phyloP scores from a whole-genome alignment of 2,888 invertebrate genomes.

The Drosophila emarginata region DNA sequence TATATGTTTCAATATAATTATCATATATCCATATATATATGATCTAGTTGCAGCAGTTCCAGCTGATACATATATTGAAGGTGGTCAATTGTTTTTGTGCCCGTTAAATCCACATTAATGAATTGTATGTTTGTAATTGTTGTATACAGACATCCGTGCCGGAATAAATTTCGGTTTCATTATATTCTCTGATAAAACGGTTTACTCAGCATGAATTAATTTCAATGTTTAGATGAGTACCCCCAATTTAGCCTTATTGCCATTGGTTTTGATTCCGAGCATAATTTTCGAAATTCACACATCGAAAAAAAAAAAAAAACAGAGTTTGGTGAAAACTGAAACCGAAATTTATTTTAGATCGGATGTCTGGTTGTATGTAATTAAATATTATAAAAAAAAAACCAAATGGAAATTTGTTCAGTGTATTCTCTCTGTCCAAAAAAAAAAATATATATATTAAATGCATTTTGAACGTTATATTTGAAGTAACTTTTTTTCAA shows the following conservation, averaged over 20 bases:
- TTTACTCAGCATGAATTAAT: neutral
- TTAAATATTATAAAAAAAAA: constrained; percentile 2
- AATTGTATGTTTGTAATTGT: constrained; percentile 19
- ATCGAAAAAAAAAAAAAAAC: no score
- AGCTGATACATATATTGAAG: neutral
- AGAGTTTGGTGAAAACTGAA: no score
- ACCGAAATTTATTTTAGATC: neutral
- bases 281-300: no score
- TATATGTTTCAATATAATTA: neutral
- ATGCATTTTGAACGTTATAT: constrained; percentile 11
- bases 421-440: constrained; percentile 9
- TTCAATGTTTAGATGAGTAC: no score
- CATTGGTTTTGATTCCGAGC: no score
- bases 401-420: neutral
- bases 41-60: constrained; percentile 7
- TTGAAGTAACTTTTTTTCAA: neutral
- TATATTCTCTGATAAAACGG: neutral
- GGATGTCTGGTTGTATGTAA: neutral
- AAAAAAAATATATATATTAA: neutral
- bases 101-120: constrained; percentile 10
- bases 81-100: constrained; percentile 8
- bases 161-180: neutral
- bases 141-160: neutral
- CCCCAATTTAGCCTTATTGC: no score
- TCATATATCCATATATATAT: constrained; percentile 7